phyloP scores from a whole-genome alignment of 2,797 vertebrate genomes.

The Hoplostethus atlanticus region DNA sequence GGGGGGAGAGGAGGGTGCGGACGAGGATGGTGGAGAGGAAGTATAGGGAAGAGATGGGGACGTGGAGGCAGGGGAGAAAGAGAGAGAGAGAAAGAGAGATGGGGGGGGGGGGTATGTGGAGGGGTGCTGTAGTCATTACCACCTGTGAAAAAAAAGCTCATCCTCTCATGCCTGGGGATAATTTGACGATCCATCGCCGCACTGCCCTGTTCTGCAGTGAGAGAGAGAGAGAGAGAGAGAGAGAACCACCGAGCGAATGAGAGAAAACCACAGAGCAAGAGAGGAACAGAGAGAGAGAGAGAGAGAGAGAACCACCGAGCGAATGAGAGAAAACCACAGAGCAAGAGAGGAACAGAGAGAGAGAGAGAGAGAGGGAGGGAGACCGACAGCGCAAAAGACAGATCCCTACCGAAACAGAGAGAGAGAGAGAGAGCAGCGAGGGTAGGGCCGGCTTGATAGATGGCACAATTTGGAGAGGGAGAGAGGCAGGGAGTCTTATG shows the following conservation, averaged over 20 bases:
- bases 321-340: conserved; percentile 44
- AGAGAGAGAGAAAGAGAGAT: conserved; percentile 28
- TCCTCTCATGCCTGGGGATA: conserved; percentile 67
- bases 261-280: conserved; percentile 50
- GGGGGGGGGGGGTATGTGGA: conserved; percentile 7
- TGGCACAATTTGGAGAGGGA: conserved; percentile 83
- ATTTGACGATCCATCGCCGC: conserved; percentile 70
- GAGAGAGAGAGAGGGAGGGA: conserved; percentile 24
- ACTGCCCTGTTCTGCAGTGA: conserved; percentile 69
- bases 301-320: conserved; percentile 23
- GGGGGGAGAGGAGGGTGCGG: neutral
- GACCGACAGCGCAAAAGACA: neutral
- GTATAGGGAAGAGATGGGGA: conserved; percentile 13
- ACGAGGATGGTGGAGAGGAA: conserved; percentile 17
- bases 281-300: conserved; percentile 44
- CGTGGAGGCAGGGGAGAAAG: conserved; percentile 8
- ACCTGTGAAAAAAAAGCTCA: conserved; percentile 64
- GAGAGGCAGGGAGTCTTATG: conserved; percentile 84
- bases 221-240: conserved; percentile 13
- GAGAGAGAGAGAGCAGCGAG: conserved; percentile 37
- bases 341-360: conserved; percentile 46
- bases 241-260: conserved; percentile 20
- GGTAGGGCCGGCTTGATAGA: conserved; percentile 78
- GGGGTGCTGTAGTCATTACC: conserved; percentile 66
- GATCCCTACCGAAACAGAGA: neutral